Evolutionary conservation across 2,888 invertebrate genomes (phyloP).

Genomic region (Teleiodes luculella): DNA sequence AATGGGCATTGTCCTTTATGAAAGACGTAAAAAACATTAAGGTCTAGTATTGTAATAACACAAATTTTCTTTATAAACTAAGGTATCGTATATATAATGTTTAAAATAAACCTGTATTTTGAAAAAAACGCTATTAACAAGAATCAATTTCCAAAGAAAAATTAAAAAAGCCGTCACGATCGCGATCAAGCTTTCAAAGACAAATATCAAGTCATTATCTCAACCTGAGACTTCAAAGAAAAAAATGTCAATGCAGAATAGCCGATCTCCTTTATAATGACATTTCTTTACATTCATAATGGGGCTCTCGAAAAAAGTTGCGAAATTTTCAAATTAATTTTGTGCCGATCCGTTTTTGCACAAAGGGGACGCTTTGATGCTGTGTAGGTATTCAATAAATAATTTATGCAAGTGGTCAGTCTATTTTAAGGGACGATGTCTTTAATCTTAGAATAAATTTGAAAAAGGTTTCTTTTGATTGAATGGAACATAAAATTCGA

Average conservation of each 20-base stretch:
- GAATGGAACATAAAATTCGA: slow-evolving; percentile 26
- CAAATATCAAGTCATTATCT: slow-evolving; percentile 62
- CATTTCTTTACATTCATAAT: slow-evolving; percentile 34
- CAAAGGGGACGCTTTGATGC: slow-evolving; percentile 61
- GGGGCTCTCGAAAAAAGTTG: slow-evolving; percentile 33
- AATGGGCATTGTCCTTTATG: too few species aligned
- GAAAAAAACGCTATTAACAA: neutral
- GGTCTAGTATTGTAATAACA: too few species aligned
- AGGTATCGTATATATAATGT: too few species aligned
- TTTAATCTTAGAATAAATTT: slow-evolving; percentile 62
- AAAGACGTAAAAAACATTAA: too few species aligned
- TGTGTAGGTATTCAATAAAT: slow-evolving; percentile 39
- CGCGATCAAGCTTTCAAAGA: slow-evolving; percentile 55
- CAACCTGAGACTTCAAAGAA: slow-evolving; percentile 57
- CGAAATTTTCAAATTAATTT: slow-evolving; percentile 69
- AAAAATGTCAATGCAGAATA: slow-evolving; percentile 54
- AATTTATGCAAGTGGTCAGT: slow-evolving; percentile 77
- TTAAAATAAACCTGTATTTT: too few species aligned
- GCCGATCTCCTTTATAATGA: slow-evolving; percentile 35
- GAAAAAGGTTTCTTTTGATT: slow-evolving; percentile 23
- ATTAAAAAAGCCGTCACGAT: slow-evolving; percentile 22
- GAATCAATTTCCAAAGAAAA: neutral
- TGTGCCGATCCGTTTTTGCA: slow-evolving; percentile 55
- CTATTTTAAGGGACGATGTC: slow-evolving; percentile 43
- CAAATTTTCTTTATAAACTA: too few species aligned